Base-by-base conservation (phyloP, 2,888 invertebrate genomes). In the Merodon equestris region DNA sequence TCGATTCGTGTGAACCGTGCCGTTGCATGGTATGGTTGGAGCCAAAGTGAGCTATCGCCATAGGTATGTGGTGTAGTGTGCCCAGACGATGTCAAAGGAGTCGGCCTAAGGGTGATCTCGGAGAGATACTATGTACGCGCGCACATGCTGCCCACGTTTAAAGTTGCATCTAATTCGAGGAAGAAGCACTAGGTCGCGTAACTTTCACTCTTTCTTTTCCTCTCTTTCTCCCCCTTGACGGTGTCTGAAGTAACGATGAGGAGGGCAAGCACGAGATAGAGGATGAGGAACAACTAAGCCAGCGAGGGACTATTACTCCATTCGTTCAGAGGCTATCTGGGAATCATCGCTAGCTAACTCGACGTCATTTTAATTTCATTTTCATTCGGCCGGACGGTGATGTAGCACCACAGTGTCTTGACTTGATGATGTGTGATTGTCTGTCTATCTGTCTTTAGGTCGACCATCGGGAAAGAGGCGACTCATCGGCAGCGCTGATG, bases 71-170 rank as follows among this genome's bases (percentile, higher is more conserved):
- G 7, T 27, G 27, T 27, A 27, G 27, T 27, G 7, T 51, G 70
- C 75, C 70, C 68, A 74, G 74, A 79, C 68, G 79, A 79, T 79
- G 79, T 79, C 79, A 79, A 79, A 74, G 79, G 68, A 79, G 79
- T 79, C 74, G 79, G 68, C 19, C 64, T 63, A 18, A 47, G 45
- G 58, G 34, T 68, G 67, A 74, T 68, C 58, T 61, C 18, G 44
- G 36, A 15, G 48, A 56, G 54, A 56, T 47, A 53, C 63, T 63
- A 48, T 34, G n/a, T 34, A 36, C 38, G 48, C 45, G 66, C 70
- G 64, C 72, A 56, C 76, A 67, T 72, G 72, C 76, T 72, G 76
- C 76, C 76, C 76, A 77, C 76, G 72, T 77, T 77, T 53, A 54
- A 38, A 66, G 66, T 72, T 72, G 72, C 44, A 66, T 72, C 72